Conservation (phyloP, 2,113 vertebrate genomes). For the Salminus brasiliensis region DNA sequence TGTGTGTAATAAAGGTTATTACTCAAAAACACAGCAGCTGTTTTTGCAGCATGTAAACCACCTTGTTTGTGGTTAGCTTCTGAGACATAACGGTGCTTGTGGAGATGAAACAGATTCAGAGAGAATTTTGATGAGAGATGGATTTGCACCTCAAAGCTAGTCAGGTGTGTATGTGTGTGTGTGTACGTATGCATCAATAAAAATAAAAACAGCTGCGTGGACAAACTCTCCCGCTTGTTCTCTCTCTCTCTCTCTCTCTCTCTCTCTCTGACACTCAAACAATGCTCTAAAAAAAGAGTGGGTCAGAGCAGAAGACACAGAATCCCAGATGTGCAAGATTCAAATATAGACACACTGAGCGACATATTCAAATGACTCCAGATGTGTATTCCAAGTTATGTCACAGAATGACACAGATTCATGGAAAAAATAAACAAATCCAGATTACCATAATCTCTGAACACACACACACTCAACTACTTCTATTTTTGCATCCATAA, state of each 20-base stretch:
- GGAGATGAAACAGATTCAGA: neutral
- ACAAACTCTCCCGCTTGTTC: too few relatives aligned
- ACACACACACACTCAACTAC: neutral
- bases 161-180: neutral
- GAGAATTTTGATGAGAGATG: neutral
- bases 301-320: neutral
- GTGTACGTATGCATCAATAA: neutral
- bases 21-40: too few relatives aligned
- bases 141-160: neutral
- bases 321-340: neutral
- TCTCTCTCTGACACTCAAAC: neutral
- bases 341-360: neutral
- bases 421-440: neutral
- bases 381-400: neutral
- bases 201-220: neutral
- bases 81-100: neutral
- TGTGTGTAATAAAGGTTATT: too few relatives aligned
- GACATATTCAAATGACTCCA: neutral
- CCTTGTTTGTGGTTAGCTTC: neutral
- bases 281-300: neutral
- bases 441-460: neutral
- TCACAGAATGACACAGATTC: neutral
- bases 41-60: too few relatives aligned
- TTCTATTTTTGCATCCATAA: neutral
- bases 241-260: neutral